Evolutionary conservation across 2,888 invertebrate genomes (phyloP).

Genomic region (Acrobasis repandana): DNA sequence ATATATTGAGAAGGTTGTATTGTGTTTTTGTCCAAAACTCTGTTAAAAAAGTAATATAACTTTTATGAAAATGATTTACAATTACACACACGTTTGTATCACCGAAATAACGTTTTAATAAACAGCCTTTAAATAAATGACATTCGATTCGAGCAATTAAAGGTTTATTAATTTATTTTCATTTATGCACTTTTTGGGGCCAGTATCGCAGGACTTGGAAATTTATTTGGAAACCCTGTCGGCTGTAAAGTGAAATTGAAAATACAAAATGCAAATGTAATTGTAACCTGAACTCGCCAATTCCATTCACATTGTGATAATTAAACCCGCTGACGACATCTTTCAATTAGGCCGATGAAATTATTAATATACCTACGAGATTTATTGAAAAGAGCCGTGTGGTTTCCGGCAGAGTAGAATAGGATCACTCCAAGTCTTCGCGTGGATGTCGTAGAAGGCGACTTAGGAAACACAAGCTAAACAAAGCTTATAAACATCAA

Average conservation of each 20-base stretch:
- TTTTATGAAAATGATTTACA: too few relatives aligned
- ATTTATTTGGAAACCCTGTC: background rate
- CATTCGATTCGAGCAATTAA: background rate
- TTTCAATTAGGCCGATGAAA: too few relatives aligned
- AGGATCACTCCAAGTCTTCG: too few relatives aligned
- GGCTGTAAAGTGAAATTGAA: constrained; percentile 3
- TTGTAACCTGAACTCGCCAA: background rate
- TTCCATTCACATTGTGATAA: background rate
- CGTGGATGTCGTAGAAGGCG: too few relatives aligned
- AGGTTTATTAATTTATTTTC: background rate
- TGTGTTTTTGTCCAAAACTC: too few relatives aligned
- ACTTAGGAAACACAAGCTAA: too few relatives aligned
- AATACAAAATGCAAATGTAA: constrained; percentile 6
- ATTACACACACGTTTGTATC: too few relatives aligned
- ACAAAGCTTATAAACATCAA: too few relatives aligned
- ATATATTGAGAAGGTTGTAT: too few relatives aligned
- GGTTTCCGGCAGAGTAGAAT: too few relatives aligned
- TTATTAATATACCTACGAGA: too few relatives aligned
- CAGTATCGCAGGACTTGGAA: background rate
- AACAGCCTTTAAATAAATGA: background rate
- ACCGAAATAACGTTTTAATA: background rate
- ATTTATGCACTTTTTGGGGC: background rate
- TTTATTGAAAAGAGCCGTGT: too few relatives aligned
- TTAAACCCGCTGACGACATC: background rate
- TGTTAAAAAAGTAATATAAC: background rate